Percentiles rank a stretch among this genome's conserved stretches.
Evolutionary conservation across 2,113 vertebrate genomes (phyloP).

Genomic region (Heliornis fulica): DNA sequence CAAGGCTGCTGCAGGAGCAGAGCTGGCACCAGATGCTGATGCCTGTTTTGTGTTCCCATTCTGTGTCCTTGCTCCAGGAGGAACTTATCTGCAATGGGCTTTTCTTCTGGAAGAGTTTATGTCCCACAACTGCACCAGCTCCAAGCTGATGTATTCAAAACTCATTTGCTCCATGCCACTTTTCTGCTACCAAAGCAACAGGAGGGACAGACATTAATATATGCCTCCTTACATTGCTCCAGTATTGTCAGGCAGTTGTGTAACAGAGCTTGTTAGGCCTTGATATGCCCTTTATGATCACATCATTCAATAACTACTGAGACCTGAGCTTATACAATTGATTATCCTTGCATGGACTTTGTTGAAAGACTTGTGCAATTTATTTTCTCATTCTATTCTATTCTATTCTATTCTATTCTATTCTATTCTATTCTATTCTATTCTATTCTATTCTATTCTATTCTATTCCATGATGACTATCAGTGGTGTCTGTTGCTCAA

Average conservation of each 20-base stretch:
- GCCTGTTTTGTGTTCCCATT: background rate
- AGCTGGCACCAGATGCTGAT: background rate
- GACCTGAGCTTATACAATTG: background rate
- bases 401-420: background rate
- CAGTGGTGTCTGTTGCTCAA: background rate
- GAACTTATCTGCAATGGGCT: background rate
- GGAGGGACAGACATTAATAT: background rate
- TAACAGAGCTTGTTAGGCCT: background rate
- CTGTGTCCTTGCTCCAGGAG: background rate
- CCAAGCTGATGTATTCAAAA: background rate
- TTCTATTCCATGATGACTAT: background rate
- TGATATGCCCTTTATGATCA: background rate
- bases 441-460: background rate
- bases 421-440: background rate
- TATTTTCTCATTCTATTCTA: background rate
- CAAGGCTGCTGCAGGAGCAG: background rate
- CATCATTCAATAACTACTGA: background rate
- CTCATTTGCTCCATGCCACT: background rate
- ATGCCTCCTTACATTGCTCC: background rate
- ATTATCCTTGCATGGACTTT: background rate
- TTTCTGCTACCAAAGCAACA: background rate
- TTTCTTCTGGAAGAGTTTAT: background rate
- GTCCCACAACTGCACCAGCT: background rate
- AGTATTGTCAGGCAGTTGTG: background rate
- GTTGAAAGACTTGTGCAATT: background rate